A percentile compares a stretch with the other conserved stretches of the same genome.
Evolutionary conservation across 2,888 invertebrate species (phyloP).

Genomic region (Melipona beecheii): DNA sequence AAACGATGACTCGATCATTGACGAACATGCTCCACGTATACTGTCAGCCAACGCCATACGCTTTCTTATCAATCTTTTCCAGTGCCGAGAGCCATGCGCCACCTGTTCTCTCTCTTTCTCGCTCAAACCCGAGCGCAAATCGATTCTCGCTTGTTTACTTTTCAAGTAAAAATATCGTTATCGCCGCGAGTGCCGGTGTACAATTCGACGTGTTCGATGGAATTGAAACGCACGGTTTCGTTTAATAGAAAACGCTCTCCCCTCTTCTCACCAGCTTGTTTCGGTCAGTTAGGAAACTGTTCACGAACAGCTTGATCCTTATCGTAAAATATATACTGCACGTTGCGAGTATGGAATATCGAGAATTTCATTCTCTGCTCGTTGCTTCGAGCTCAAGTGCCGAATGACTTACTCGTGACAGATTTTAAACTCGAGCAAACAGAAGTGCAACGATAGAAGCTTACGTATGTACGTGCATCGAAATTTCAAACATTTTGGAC

Average conservation of each 20-base stretch:
- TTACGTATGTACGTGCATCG: too few species aligned
- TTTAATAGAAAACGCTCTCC: neutral
- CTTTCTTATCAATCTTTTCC: constrained; percentile 28
- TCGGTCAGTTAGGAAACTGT: neutral
- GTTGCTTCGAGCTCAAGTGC: too few species aligned
- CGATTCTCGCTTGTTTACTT: neutral
- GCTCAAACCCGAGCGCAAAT: neutral
- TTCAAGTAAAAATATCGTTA: neutral
- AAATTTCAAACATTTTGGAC: too few species aligned
- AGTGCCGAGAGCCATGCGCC: neutral
- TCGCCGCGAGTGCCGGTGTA: neutral
- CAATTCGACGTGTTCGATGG: neutral
- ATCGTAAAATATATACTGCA: too few species aligned
- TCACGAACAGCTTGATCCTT: neutral
- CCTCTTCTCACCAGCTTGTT: neutral
- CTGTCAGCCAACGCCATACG: neutral
- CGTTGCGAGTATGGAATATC: too few species aligned
- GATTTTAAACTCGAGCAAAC: too few species aligned
- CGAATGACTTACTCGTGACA: too few species aligned
- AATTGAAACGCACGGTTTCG: neutral
- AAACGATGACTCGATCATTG: constrained; percentile 65
- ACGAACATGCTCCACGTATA: constrained; percentile 32
- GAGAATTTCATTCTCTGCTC: too few species aligned
- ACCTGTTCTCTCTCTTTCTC: too few species aligned
- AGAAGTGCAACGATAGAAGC: too few species aligned